A percentile compares a stretch with the other conserved stretches of the same genome.
These are phyloP conservation scores for Nestor notabilis DNA, from an alignment of 2,113 vertebrate species.

Conservation along the genomic window DNA sequence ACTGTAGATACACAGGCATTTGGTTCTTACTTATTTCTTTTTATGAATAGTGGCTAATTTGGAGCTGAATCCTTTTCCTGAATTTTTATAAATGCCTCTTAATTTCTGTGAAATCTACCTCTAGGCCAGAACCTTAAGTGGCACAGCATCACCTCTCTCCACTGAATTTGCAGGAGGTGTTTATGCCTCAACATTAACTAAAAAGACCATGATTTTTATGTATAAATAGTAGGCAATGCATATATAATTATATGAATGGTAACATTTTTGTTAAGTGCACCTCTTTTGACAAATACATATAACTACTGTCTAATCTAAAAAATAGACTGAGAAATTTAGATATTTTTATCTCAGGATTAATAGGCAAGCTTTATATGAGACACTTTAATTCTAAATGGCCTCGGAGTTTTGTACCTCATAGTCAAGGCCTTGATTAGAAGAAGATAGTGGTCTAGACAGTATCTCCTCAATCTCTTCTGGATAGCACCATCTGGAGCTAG, in stretches of 20 bases:
- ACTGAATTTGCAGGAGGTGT: background rate
- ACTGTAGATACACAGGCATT: background rate
- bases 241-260: background rate
- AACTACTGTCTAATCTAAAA: slow-evolving; percentile 3
- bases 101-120: background rate
- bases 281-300: slow-evolving; percentile 9
- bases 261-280: slow-evolving; percentile 25
- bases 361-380: background rate
- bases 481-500: background rate
- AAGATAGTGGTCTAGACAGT: background rate
- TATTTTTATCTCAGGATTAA: slow-evolving; percentile 27
- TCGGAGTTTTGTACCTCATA: background rate
- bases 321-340: background rate
- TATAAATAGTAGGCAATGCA: background rate
- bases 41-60: background rate
- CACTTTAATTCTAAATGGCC: background rate
- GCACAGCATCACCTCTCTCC: background rate
- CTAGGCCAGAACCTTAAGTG: background rate
- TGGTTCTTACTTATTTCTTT: background rate
- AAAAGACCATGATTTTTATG: background rate
- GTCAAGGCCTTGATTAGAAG: background rate
- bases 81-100: background rate
- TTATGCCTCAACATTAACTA: background rate
- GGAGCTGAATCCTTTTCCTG: background rate
- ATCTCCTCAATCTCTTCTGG: background rate